These are phyloP conservation scores for Gopherus flavomarginatus DNA, from an alignment of 2,113 vertebrate genomes.

Conservation along the genomic window DNA sequence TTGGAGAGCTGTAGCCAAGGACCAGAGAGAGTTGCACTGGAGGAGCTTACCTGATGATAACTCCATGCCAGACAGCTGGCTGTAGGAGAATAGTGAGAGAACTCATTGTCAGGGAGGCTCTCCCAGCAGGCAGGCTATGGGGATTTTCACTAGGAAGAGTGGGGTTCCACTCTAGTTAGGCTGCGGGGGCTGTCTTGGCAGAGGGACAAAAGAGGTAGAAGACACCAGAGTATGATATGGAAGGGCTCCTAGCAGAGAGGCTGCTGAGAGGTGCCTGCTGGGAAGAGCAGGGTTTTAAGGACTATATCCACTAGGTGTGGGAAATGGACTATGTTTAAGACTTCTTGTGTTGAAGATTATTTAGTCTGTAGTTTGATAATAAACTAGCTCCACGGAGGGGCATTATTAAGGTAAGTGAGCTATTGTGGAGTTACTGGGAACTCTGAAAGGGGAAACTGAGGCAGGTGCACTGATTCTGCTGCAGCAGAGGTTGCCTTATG, in stretches of 20 bases:
- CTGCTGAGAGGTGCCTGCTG: background rate
- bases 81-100: background rate
- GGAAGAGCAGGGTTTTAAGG: background rate
- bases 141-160: background rate
- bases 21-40: background rate
- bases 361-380: background rate
- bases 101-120: background rate
- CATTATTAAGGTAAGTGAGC: background rate
- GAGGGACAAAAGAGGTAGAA: background rate
- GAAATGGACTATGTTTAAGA: background rate
- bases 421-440: background rate
- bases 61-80: background rate
- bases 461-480: background rate
- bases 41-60: background rate
- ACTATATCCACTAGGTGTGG: background rate
- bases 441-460: background rate
- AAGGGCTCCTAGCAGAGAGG: background rate
- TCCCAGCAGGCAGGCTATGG: background rate
- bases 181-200: background rate
- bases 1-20: background rate
- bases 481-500: background rate
- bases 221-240: background rate
- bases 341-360: background rate
- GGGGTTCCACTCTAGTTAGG: background rate
- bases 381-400: background rate